Evolutionary conservation across 2,113 vertebrate genomes (phyloP).

Genomic region (Lasiurus cinereus): DNA sequence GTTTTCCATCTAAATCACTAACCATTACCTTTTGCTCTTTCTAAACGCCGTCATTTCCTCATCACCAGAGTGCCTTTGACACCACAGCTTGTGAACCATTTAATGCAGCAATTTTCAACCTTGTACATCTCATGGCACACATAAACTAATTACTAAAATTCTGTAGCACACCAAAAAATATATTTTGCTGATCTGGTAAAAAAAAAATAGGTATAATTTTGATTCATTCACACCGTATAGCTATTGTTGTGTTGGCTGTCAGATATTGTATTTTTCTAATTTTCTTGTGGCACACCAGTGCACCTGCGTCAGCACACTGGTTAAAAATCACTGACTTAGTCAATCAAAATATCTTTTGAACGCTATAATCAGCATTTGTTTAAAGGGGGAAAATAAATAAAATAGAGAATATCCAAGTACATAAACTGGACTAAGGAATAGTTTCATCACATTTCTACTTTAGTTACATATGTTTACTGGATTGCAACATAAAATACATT

Average conservation of each 20-base stretch:
- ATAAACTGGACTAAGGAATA: neutral
- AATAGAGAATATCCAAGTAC: conserved; percentile 17
- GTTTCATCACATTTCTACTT: neutral
- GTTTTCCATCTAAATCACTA: neutral
- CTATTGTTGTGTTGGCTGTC: neutral
- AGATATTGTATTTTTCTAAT: neutral
- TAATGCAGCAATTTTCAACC: neutral
- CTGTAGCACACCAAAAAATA: neutral
- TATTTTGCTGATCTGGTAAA: neutral
- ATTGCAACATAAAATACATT: neutral
- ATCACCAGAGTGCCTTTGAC: neutral
- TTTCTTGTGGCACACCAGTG: neutral
- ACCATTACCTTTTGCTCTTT: neutral
- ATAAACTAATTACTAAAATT: neutral
- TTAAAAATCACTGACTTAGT: neutral
- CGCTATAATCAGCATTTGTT: neutral
- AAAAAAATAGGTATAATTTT: neutral
- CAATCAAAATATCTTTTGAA: neutral
- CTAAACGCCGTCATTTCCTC: neutral
- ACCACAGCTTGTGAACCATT: neutral
- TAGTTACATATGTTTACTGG: neutral
- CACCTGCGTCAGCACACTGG: neutral
- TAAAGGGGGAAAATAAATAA: neutral
- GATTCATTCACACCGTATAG: neutral
- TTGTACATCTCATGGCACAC: neutral